Evolutionary conservation across 2,797 vertebrate genomes (phyloP), one percentile per base, ranked within the genome.

Genomic region (Lindbergichthys nudifrons): DNA sequence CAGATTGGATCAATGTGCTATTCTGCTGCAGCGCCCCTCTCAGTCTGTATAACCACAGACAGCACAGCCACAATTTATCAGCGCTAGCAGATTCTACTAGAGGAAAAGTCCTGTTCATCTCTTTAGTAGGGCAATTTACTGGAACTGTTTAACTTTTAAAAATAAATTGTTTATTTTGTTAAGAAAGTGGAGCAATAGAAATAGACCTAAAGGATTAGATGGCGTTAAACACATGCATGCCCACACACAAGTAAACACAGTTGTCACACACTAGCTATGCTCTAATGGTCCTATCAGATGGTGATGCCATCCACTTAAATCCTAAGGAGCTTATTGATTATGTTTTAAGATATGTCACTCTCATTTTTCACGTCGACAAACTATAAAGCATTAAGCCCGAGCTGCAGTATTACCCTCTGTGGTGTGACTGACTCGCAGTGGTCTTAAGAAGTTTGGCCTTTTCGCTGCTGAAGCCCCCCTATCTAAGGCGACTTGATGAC

Each of bases 1-100:
- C 84, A 82, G 86, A 88, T 89, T 82, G 87, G 88, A 93, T 92
- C 86, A 86, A 90, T 92, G 87, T 90, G 82, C 87, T 81, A 5
- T 77, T 82, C 72, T 86, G 74, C 70, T 66, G 19, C 70, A 66
- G 57, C 77, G 76, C 64, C 62, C 85, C 64, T 84, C 70, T 85
- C 68, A 56, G 72, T 79, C 63, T 63, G 73, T 65, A 54, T 73
- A 57, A 57, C 36, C 51, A 66, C 30, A 42, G 69, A 69, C 13
- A 64, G 65, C 65, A 41, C 79, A 43, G 57, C 23, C 70, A n/a
- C 30, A 60, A 65, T 83, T 79, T 68, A 82, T 90, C 76, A 66
- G 39, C 30, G 73, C 66, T 58, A 41, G 39, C 36, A 54, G 68
- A 80, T 41, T 50, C 57, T 3, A 42, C 50, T 71, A 61, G 65